A percentile compares a stretch with the other conserved stretches of the same genome.
Evolutionary conservation across 2,113 vertebrate species (phyloP).

Genomic region (Melanerpes formicivorus): DNA sequence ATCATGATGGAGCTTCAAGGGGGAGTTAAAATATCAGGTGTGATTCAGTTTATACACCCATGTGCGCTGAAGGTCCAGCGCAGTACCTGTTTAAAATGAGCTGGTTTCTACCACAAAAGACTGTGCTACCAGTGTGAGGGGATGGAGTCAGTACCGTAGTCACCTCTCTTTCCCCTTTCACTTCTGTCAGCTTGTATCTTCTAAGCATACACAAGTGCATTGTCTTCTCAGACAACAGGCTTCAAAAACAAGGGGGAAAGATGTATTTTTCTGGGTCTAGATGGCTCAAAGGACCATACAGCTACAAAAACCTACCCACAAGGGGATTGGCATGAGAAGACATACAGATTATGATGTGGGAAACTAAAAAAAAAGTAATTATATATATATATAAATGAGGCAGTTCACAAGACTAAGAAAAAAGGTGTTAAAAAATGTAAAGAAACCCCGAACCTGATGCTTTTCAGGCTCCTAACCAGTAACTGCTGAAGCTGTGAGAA

Average conservation of each 20-base stretch:
- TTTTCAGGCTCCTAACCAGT: conserved; percentile 36
- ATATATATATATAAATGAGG: neutral
- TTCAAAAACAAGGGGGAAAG: conserved; percentile 27
- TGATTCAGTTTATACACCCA: neutral
- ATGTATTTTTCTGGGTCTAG: neutral
- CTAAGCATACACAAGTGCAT: neutral
- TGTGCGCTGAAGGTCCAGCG: neutral
- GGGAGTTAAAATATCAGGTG: neutral
- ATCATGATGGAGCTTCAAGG: neutral
- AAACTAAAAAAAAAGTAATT: neutral
- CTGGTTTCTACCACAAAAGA: neutral
- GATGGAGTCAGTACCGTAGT: accelerated
- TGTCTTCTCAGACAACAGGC: conserved; percentile 1
- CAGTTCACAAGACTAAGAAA: neutral
- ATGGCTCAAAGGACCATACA: neutral
- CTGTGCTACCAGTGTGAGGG: neutral
- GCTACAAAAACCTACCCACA: neutral
- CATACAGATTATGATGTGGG: neutral
- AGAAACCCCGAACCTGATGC: neutral
- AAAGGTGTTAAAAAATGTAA: neutral
- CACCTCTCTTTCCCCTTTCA: neutral
- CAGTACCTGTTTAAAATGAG: neutral
- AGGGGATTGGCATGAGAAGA: neutral
- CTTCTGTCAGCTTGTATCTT: neutral
- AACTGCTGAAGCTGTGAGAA: conserved; percentile 26